Evolutionary conservation across 2,888 invertebrate species (phyloP), one percentile per base, ranked within the genome.

Genomic region (Apantesis nais): DNA sequence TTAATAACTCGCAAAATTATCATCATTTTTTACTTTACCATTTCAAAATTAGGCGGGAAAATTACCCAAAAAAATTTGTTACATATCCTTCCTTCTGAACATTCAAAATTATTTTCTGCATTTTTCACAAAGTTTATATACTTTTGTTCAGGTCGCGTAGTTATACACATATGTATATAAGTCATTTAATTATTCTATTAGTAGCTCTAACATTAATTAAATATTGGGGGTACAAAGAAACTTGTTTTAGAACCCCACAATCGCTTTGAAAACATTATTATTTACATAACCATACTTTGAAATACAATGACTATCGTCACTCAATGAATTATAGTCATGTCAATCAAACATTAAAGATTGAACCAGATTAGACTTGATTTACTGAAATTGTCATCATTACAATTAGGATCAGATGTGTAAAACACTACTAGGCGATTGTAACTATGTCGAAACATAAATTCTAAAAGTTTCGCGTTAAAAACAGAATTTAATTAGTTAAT

Each of bases 131-230:
- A 74, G 66, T 78, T 58, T 75, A 72, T 74, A 68, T 73, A 74
- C 62, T 71, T 73, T 73, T 67, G 62, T 74, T 85, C 85, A 86
- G 85, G 85, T 86, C 85, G 76, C 85, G 84, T 78, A 83, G 85
- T 84, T 80, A 83, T 76, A 77, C 75, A 80, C 74, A 74, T 76
- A 74, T 70, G 25, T 60, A 44, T 41, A 73, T 70, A 75, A 74
- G 73, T 77, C 31, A 75, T 76, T 70, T 77, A 80, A 81, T 75
- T 76, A 77, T 77, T 74, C 67, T 73, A 70, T 78, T 76, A 75
- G 78, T 79, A 81, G 82, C 55, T 75, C 72, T 74, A 80, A 78
- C 74, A 78, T 72, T 77, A 75, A 73, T 77, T 74, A 74, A 72
- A 74, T 73, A 70, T 68, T 72, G 68, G 71, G 73, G 78, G 74